A percentile compares a stretch with the other conserved stretches of the same genome.
phyloP scores from a whole-genome alignment of 2,797 vertebrate genomes.

The Clarias platycephalus region DNA sequence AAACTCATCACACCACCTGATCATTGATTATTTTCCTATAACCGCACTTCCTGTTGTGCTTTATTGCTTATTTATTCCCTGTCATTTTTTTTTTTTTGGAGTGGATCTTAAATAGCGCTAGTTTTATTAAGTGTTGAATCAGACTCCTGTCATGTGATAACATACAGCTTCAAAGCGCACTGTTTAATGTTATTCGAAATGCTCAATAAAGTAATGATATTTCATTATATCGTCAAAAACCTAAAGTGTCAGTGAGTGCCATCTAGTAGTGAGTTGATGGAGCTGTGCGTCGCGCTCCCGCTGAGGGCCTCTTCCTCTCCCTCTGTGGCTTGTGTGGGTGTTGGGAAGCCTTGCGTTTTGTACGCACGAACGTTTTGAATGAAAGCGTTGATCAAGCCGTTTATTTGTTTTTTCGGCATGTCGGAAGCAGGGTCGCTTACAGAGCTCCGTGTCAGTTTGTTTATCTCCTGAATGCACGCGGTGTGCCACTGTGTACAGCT shows the following conservation, averaged over 20 bases:
- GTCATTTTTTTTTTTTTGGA: background rate
- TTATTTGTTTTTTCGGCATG: conserved; percentile 26
- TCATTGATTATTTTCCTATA: background rate
- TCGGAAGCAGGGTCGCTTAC: conserved; percentile 5
- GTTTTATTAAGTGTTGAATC: background rate
- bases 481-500: conserved; percentile 14
- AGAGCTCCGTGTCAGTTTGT: conserved; percentile 23
- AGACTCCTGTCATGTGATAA: background rate
- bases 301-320: conserved; percentile 37
- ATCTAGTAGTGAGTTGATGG: background rate
- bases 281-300: background rate
- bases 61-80: background rate
- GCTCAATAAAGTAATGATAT: background rate
- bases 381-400: conserved; percentile 34
- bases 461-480: conserved; percentile 17
- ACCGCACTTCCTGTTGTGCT: background rate
- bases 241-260: background rate
- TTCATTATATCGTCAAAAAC: background rate
- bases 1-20: background rate
- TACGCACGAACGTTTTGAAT: conserved; percentile 29
- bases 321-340: conserved; percentile 29
- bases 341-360: conserved; percentile 18
- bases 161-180: background rate
- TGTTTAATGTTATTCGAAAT: background rate
- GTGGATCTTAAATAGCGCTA: background rate